Conservation (phyloP, 1,140 invertebrate genomes). For the Drosophila sechellia region DNA sequence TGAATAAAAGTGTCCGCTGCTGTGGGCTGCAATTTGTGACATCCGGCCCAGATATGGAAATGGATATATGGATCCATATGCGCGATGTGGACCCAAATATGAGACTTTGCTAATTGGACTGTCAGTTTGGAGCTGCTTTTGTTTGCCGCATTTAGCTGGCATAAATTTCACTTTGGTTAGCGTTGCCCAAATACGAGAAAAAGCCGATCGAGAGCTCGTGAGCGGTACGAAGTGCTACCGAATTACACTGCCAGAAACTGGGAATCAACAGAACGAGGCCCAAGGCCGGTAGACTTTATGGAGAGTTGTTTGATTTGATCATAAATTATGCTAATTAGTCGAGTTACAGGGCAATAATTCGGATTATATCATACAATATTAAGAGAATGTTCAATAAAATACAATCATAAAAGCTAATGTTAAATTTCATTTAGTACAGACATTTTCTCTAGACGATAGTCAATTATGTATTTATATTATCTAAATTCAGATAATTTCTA, state of each 20-base stretch:
- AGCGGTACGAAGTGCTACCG: conserved; percentile 2
- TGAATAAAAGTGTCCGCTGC: conserved; percentile 46
- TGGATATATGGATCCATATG: conserved; percentile 42
- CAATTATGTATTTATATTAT: too few species aligned
- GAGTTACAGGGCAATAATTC: too few species aligned
- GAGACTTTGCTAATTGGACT: conserved; percentile 80
- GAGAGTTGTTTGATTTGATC: background rate
- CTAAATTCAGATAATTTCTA: too few species aligned
- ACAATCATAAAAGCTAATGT: too few species aligned
- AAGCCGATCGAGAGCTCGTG: conserved; percentile 1
- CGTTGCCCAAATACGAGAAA: conserved; percentile 32
- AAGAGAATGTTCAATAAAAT: too few species aligned
- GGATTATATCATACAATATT: too few species aligned
- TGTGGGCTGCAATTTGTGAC: conserved; percentile 59
- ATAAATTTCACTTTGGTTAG: conserved; percentile 75
- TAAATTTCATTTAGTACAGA: too few species aligned
- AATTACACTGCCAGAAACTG: conserved; percentile 46
- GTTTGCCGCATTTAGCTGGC: conserved; percentile 66
- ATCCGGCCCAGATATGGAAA: conserved; percentile 73
- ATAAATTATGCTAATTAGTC: background rate
- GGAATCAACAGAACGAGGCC: conserved; percentile 1
- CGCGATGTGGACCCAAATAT: conserved; percentile 9
- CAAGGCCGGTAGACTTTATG: background rate
- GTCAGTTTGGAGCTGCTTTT: conserved; percentile 67
- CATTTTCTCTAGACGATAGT: too few species aligned